phyloP scores from a whole-genome alignment of 2,113 vertebrate genomes.

The Nothocercus julius region DNA sequence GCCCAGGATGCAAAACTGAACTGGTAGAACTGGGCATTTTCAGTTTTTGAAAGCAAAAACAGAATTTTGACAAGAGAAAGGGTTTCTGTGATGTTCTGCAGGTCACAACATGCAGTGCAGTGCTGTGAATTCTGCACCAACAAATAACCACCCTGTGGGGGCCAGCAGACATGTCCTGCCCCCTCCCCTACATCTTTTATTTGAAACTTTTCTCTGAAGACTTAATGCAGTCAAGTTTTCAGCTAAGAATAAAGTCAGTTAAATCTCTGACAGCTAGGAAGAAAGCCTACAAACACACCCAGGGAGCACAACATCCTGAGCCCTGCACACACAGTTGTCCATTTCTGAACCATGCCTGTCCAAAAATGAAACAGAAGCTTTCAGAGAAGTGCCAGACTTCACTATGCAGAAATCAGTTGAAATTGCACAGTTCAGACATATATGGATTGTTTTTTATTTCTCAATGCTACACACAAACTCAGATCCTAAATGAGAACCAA shows the following conservation, averaged over 20 bases:
- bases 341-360: neutral
- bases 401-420: neutral
- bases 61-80: neutral
- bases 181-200: neutral
- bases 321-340: neutral
- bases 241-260: neutral
- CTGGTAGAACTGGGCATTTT: too few relatives aligned
- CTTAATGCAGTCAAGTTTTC: neutral
- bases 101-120: neutral
- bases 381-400: neutral
- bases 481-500: neutral
- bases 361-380: neutral
- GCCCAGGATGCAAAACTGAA: too few relatives aligned
- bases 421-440: neutral
- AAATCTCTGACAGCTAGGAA: neutral
- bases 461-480: neutral
- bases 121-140: neutral
- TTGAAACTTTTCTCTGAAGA: neutral
- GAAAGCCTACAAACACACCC: neutral
- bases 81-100: neutral
- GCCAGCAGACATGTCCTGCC: too few relatives aligned
- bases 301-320: neutral
- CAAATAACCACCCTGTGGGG: neutral
- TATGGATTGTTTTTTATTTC: fast-evolving
- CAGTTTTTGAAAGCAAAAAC: neutral